phyloP scores from a whole-genome alignment of 2,113 vertebrate species.

The Ploceus nigricollis region DNA sequence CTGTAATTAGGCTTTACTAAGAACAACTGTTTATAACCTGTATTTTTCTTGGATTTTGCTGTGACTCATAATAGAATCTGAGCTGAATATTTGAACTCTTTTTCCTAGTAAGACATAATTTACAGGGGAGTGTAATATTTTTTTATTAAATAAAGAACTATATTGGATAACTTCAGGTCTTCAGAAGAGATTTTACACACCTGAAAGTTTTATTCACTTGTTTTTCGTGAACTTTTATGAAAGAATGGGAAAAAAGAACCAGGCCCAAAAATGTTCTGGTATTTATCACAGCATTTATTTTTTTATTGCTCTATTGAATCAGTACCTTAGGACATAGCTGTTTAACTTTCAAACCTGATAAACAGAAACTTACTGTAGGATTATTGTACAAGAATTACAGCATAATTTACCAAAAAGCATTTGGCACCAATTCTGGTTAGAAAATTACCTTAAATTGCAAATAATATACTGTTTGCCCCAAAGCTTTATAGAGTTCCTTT shows the following conservation, averaged over 20 bases:
- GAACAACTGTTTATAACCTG: background rate
- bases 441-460: background rate
- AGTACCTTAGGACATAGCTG: background rate
- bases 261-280: background rate
- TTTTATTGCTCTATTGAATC: background rate
- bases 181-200: background rate
- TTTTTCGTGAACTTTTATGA: background rate
- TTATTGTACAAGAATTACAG: background rate
- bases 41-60: background rate
- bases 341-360: background rate
- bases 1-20: background rate
- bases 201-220: background rate
- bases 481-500: background rate
- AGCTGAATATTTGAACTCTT: background rate
- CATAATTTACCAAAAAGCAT: background rate
- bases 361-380: background rate
- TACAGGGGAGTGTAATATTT: background rate
- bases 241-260: background rate
- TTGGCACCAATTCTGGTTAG: background rate
- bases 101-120: background rate
- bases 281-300: background rate
- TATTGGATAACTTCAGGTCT: background rate
- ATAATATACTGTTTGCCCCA: background rate
- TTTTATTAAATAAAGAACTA: background rate
- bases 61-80: background rate